A percentile compares a stretch with the other conserved stretches of the same genome.
Conservation (phyloP, 2,113 vertebrate species). For the Trachemys scripta region DNA sequence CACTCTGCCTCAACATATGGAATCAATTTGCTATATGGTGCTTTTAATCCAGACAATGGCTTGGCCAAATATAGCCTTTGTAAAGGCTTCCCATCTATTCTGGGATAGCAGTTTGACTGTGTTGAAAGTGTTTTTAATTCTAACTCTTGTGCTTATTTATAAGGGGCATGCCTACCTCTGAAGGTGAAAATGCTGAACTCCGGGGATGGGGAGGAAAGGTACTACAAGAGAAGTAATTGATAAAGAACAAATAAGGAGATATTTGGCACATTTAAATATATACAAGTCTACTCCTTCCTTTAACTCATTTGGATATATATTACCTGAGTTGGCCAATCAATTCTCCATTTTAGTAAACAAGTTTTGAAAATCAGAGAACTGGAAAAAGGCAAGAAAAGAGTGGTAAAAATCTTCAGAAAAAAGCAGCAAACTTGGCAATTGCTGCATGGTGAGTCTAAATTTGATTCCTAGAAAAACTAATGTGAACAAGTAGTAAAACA, state of each 20-base stretch:
- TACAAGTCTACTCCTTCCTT: background rate
- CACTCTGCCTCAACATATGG: background rate
- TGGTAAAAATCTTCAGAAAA: too few species aligned
- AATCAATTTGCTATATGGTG: fast-evolving
- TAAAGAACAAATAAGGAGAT: background rate
- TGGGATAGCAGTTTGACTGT: background rate
- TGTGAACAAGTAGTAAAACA: background rate
- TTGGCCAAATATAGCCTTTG: background rate
- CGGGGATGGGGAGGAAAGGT: background rate
- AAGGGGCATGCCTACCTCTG: background rate
- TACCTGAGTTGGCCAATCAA: background rate
- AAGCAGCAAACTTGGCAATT: background rate
- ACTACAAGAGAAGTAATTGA: background rate
- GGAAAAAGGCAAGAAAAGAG: too few species aligned
- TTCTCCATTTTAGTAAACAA: background rate
- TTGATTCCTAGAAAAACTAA: background rate
- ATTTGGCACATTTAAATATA: background rate
- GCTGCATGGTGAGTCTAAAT: background rate
- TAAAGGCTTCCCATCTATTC: background rate
- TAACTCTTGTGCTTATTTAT: background rate
- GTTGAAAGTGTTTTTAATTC: background rate
- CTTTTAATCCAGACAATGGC: background rate
- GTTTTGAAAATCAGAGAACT: background rate
- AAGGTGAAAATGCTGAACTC: background rate
- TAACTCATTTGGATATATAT: background rate